Base-by-base conservation (phyloP, 30 jellyfish, hydroid and myxozoan genomes). In the Catostylus mosaicus region DNA sequence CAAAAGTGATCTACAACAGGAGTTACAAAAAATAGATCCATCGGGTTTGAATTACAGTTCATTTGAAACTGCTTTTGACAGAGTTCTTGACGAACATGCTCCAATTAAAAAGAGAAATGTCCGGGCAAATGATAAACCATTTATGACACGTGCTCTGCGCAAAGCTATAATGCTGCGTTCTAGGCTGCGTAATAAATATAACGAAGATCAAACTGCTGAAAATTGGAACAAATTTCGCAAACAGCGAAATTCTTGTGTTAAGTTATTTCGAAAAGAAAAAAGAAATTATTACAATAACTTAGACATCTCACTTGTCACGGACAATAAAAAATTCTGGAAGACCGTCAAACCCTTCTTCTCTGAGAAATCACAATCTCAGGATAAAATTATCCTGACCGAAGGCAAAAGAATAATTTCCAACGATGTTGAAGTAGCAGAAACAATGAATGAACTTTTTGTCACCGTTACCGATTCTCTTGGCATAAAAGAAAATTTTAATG, bases 111-210 rank as follows among this genome's bases (percentile, higher is more conserved):
- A 46, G 57, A 78, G 56, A 60, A 40, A 60, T 1, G 87, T 40
- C 14, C 16, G 77, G 74, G 76, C 76, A 2, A 52, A 75, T 56
- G 66, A 75, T 50, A 36, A 26, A 23, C 77, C 76, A 3, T 75
- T 75, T 77, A 60, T 56, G 77, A 56, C 30, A 29, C 64, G 87
- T n/a, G 75, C 30, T 50, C 77, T 75, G 29, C 75, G 83, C 29
- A 71, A 71, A 71, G 83, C 73, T 4, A 45, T 67, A 12, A 75
- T 51, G 57, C 0, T 77, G 88, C 69, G 33, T 35, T 22, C 78
- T 57, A 22, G 88, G 30, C 37, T 77, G 68, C 36, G 37, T 20
- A 77, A 30, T 77, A 31, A 20, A 57, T 47, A 46, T 23, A 43
- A 46, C n/a, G 47, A 73, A 45, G 30, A 10, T 35, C 60, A 8